Conservation (phyloP, 2,888 invertebrate species). For the Geotrupes spiniger region DNA sequence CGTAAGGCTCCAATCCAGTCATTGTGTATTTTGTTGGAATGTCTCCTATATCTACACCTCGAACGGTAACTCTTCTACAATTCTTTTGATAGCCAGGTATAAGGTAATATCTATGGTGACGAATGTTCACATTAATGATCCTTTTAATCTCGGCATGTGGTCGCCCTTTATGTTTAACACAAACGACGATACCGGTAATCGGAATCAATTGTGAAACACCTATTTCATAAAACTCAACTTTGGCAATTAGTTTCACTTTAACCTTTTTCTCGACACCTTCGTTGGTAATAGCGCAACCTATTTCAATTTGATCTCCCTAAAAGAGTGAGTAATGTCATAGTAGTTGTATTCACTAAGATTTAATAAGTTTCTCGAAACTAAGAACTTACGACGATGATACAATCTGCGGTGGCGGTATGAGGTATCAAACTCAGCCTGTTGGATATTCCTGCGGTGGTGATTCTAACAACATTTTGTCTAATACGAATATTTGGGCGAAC, state of each 20-base stretch:
- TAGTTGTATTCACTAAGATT: constrained; percentile 17
- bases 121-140: constrained; percentile 60
- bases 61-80: constrained; percentile 61
- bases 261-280: constrained; percentile 60
- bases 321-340: constrained; percentile 44
- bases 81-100: constrained; percentile 64
- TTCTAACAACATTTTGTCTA: constrained; percentile 32
- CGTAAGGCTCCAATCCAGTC: constrained; percentile 62
- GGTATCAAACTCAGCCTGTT: constrained; percentile 23
- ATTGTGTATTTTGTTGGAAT: constrained; percentile 64
- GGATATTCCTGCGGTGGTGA: constrained; percentile 29
- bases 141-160: constrained; percentile 55
- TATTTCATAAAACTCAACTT: constrained; percentile 68
- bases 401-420: constrained; percentile 12
- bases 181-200: constrained; percentile 58
- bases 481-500: constrained; percentile 23
- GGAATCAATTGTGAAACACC: constrained; percentile 60
- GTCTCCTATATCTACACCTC: constrained; percentile 60
- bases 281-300: constrained; percentile 44
- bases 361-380: constrained; percentile 34
- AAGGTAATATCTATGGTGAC: constrained; percentile 54
- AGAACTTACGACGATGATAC: constrained; percentile 45
- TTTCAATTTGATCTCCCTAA: constrained; percentile 55
- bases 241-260: constrained; percentile 61
- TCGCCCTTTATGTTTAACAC: constrained; percentile 52